Conservation (phyloP, 2,888 invertebrate genomes). For the Hipparchia sbordonii region DNA sequence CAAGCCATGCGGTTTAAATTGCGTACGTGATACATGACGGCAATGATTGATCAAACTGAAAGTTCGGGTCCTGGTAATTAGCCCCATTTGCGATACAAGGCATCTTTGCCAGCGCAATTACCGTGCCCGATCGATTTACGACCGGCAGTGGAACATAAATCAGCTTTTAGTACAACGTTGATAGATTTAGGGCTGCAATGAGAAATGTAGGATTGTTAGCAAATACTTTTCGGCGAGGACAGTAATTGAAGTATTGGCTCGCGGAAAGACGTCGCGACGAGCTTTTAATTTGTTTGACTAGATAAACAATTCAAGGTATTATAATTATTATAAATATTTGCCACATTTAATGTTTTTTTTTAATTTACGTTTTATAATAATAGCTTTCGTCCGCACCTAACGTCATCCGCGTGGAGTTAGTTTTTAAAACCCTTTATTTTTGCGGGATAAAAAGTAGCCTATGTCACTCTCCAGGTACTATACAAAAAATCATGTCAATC, state of each 20-base stretch:
- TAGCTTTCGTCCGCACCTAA: too few relatives aligned
- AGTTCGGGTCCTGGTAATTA: slow-evolving; percentile 43
- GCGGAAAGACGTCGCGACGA: slow-evolving; percentile 2
- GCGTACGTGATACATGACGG: neutral
- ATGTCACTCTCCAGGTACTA: too few relatives aligned
- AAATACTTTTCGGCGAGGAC: slow-evolving; percentile 24
- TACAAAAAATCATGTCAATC: too few relatives aligned
- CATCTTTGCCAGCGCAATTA: slow-evolving; percentile 51
- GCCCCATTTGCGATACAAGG: slow-evolving; percentile 53
- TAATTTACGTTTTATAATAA: too few relatives aligned
- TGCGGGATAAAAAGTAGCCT: too few relatives aligned
- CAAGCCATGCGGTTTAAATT: too few relatives aligned
- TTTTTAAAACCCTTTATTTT: too few relatives aligned
- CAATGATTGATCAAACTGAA: neutral
- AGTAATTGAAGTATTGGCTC: slow-evolving; percentile 7
- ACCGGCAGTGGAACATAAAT: slow-evolving; percentile 59
- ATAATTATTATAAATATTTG: too few relatives aligned
- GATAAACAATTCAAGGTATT: too few relatives aligned
- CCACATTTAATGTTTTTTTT: too few relatives aligned
- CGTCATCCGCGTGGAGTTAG: too few relatives aligned
- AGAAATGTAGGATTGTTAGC: slow-evolving; percentile 28
- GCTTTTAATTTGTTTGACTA: neutral
- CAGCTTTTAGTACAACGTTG: slow-evolving; percentile 53
- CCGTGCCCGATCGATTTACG: slow-evolving; percentile 57
- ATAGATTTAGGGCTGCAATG: slow-evolving; percentile 45